Evolutionary conservation across 2,113 vertebrate species (phyloP).

Genomic region (Etheostoma spectabile): DNA sequence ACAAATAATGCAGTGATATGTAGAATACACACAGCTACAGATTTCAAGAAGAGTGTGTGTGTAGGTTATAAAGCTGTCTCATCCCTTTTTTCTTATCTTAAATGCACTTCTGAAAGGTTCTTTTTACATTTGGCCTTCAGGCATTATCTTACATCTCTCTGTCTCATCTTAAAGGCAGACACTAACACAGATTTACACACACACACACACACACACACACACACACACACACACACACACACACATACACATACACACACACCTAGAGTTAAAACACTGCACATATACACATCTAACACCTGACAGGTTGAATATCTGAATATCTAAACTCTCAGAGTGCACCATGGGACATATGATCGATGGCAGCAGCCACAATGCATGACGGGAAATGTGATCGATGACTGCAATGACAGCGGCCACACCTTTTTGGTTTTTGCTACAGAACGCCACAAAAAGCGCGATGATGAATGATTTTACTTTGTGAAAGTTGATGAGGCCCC

Average conservation of each 20-base stretch:
- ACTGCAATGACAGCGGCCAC: constrained; percentile 53
- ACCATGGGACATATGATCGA: constrained; percentile 56
- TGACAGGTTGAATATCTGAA: constrained; percentile 44
- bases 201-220: not conserved
- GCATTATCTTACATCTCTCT: constrained; percentile 46
- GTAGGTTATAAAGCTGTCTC: constrained; percentile 56
- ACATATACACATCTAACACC: constrained; percentile 35
- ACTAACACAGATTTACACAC: not conserved
- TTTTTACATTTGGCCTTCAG: constrained; percentile 54
- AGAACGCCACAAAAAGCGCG: constrained; percentile 30
- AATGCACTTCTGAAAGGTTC: constrained; percentile 50
- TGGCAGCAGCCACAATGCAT: constrained; percentile 53
- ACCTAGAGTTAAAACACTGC: constrained; percentile 41
- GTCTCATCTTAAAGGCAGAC: constrained; percentile 55
- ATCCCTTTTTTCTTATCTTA: constrained; percentile 57
- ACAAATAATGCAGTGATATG: constrained; percentile 44
- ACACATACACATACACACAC: not conserved
- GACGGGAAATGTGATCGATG: constrained; percentile 69
- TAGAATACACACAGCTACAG: constrained; percentile 41
- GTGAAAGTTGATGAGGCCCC: constrained; percentile 50
- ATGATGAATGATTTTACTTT: constrained; percentile 67
- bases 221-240: too few species aligned
- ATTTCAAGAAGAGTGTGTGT: constrained; percentile 26
- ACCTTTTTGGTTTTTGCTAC: constrained; percentile 56
- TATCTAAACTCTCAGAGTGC: constrained; percentile 38